Conservation (phyloP, 37 sponge, comb jelly and placozoan species). For the Cladorhizidae sp. region DNA sequence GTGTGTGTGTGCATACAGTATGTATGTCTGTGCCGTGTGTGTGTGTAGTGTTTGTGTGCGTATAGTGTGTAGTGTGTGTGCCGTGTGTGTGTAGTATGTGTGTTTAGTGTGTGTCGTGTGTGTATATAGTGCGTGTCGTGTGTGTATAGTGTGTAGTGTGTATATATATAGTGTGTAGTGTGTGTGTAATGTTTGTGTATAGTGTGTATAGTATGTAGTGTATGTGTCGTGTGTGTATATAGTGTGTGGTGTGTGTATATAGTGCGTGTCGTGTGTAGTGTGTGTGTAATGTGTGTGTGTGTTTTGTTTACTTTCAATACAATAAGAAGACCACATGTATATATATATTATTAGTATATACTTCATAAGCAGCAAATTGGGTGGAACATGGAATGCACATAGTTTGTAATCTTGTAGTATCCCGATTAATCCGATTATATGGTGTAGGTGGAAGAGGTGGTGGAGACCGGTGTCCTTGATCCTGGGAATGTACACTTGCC, state of each 20-base stretch:
- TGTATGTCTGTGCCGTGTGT: background rate
- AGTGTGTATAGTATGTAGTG: background rate
- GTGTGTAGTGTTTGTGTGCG: background rate
- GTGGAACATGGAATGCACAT: too few relatives aligned
- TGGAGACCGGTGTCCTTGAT: conserved; percentile 73
- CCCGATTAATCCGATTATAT: background rate
- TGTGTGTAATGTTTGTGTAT: too few relatives aligned
- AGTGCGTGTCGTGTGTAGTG: too few relatives aligned
- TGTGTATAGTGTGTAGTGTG: conserved; percentile 81
- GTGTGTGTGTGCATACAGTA: background rate
- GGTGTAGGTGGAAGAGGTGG: conserved; percentile 97
- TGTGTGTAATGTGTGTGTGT: background rate
- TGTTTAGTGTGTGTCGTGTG: background rate
- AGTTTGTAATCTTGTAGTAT: background rate
- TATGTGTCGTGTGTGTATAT: background rate
- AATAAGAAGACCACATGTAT: too few relatives aligned
- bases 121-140: background rate
- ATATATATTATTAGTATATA: too few relatives aligned
- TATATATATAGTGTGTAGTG: too few relatives aligned
- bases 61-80: too few relatives aligned
- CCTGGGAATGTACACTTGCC: conserved; percentile 92
- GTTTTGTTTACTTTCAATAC: too few relatives aligned
- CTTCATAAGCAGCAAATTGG: too few relatives aligned
- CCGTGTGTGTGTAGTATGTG: too few relatives aligned
- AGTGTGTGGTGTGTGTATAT: too few relatives aligned